Evolutionary conservation across 2,113 vertebrate genomes (phyloP).

Genomic region (Cyrtonyx montezumae): DNA sequence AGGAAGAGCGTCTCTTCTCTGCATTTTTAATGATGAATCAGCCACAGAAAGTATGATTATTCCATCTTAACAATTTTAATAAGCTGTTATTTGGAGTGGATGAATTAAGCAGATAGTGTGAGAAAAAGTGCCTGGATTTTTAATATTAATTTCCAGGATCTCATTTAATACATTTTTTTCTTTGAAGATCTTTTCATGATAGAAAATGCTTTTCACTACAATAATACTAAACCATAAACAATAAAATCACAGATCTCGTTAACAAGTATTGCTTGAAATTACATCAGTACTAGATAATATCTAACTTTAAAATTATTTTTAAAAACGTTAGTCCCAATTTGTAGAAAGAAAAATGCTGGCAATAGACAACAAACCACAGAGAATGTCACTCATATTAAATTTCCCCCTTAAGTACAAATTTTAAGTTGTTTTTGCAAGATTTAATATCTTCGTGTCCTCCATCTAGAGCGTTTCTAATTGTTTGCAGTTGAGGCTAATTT

Average conservation of each 20-base stretch:
- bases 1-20: neutral
- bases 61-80: neutral
- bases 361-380: conserved; percentile 15
- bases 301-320: neutral
- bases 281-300: neutral
- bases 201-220: neutral
- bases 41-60: neutral
- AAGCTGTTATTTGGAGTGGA: neutral
- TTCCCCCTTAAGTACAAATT: conserved; percentile 13
- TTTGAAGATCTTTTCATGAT: neutral
- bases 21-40: neutral
- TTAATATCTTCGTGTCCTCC: neutral
- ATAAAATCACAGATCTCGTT: neutral
- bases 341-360: neutral
- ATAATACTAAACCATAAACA: neutral
- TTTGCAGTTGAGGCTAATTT: conserved; percentile 22
- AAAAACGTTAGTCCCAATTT: neutral
- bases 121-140: neutral
- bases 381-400: neutral
- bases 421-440: conserved; percentile 1
- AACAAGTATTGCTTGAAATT: neutral
- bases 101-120: neutral
- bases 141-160: neutral
- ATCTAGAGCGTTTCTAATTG: neutral
- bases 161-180: neutral